Evolutionary conservation across 2,113 vertebrate species (phyloP).

Genomic region (Tychaedon coryphoeus): DNA sequence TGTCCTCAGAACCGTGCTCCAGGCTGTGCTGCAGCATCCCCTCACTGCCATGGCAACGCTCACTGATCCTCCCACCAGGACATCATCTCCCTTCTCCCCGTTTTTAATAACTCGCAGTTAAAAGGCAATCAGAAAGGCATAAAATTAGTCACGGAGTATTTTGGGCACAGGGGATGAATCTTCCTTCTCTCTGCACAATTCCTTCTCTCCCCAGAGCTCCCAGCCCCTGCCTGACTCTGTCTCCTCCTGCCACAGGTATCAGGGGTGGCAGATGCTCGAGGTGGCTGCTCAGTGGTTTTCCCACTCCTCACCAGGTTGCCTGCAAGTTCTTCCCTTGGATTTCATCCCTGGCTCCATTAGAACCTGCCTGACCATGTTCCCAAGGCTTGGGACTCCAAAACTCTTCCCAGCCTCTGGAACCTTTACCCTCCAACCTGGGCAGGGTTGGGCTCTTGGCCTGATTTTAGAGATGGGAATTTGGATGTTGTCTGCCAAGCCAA

Average conservation of each 20-base stretch:
- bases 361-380: rapidly evolving
- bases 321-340: background rate
- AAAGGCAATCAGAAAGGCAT: background rate
- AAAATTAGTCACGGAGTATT: conserved; percentile 25
- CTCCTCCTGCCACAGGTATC: background rate
- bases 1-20: background rate
- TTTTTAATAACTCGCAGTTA: background rate
- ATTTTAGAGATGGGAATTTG: background rate
- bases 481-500: background rate
- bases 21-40: background rate
- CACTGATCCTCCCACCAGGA: background rate
- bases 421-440: background rate
- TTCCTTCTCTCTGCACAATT: background rate
- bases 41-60: background rate
- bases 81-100: background rate
- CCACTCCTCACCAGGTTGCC: background rate
- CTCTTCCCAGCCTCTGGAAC: background rate
- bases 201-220: background rate
- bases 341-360: background rate
- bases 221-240: background rate
- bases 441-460: background rate
- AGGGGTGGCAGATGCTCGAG: background rate
- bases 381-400: background rate
- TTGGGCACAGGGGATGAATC: background rate
- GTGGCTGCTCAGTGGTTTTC: background rate